These are phyloP conservation scores for Apamea sordens DNA, from an alignment of 2,888 invertebrate genomes.

Conservation along the genomic window DNA sequence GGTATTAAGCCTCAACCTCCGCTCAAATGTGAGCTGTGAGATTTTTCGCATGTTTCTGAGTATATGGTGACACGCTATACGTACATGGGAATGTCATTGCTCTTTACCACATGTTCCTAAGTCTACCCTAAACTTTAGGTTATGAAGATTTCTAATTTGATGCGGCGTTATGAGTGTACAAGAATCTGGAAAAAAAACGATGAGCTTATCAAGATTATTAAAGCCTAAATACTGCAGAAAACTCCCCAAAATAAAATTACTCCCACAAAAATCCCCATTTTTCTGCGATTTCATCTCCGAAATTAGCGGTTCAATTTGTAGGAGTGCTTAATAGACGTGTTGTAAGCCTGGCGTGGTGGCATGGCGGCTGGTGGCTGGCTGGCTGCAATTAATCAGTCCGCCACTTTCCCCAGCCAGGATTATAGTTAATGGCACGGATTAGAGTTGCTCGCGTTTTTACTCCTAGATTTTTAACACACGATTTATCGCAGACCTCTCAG, in stretches of 20 bases:
- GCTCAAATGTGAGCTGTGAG: slow-evolving; percentile 37
- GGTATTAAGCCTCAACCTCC: slow-evolving; percentile 46
- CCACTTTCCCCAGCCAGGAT: slow-evolving; percentile 76
- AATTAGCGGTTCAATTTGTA: slow-evolving; percentile 52
- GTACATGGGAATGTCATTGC: slow-evolving; percentile 2
- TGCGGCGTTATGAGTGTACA: neutral
- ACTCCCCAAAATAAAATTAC: neutral
- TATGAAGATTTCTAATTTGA: neutral
- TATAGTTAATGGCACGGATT: slow-evolving; percentile 80
- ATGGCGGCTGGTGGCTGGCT: slow-evolving; percentile 37
- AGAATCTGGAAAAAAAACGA: neutral
- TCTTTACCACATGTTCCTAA: neutral
- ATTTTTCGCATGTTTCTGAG: slow-evolving; percentile 35
- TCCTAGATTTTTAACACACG: slow-evolving; percentile 74
- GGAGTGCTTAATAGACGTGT: slow-evolving; percentile 52
- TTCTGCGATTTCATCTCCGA: slow-evolving; percentile 34
- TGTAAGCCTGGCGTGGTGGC: slow-evolving; percentile 47
- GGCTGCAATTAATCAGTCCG: slow-evolving; percentile 78
- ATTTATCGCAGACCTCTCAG: slow-evolving; percentile 69
- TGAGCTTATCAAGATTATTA: neutral
- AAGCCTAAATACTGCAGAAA: neutral
- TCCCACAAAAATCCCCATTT: neutral
- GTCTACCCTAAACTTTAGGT: neutral
- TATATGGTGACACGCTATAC: slow-evolving; percentile 10
- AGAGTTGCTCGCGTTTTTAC: slow-evolving; percentile 72